These are phyloP conservation scores for Venturia canescens DNA, from an alignment of 1,140 invertebrate genomes.

Conservation along the genomic window DNA sequence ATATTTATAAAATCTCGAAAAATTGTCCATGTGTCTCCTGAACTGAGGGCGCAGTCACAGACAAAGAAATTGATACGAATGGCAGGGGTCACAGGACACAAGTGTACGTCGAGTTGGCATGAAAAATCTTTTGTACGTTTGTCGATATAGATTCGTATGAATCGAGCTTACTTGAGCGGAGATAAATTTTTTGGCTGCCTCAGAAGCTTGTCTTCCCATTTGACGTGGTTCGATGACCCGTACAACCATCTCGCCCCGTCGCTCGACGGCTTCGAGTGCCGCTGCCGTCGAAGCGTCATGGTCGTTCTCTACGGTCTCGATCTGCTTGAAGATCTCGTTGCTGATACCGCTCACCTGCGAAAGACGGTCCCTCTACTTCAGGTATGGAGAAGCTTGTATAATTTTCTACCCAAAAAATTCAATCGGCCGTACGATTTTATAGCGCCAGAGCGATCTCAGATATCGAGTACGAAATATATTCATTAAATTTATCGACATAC, in stretches of 20 bases:
- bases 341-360: slow-evolving; percentile 93
- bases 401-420: slow-evolving; percentile 36
- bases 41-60: too few relatives aligned
- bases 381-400: slow-evolving; percentile 37
- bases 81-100: too few relatives aligned
- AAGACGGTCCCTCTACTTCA: slow-evolving; percentile 59
- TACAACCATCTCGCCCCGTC: slow-evolving; percentile 95
- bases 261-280: slow-evolving; percentile 92
- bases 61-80: too few relatives aligned
- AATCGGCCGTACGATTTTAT: neutral
- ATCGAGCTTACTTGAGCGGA: slow-evolving; percentile 80
- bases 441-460: neutral
- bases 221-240: slow-evolving; percentile 91
- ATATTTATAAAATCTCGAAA: too few relatives aligned
- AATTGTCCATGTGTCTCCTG: too few relatives aligned
- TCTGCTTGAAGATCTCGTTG: slow-evolving; percentile 96
- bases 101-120: too few relatives aligned
- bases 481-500: neutral
- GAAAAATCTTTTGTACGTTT: too few relatives aligned
- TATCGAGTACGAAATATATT: neutral
- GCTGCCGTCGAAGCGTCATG: slow-evolving; percentile 94
- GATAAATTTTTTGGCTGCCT: slow-evolving; percentile 90
- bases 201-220: slow-evolving; percentile 88
- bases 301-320: slow-evolving; percentile 96
- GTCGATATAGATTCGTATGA: slow-evolving; percentile 28